Evolutionary conservation across 2,113 vertebrate genomes (phyloP).

Genomic region (Corythornis cristatus): DNA sequence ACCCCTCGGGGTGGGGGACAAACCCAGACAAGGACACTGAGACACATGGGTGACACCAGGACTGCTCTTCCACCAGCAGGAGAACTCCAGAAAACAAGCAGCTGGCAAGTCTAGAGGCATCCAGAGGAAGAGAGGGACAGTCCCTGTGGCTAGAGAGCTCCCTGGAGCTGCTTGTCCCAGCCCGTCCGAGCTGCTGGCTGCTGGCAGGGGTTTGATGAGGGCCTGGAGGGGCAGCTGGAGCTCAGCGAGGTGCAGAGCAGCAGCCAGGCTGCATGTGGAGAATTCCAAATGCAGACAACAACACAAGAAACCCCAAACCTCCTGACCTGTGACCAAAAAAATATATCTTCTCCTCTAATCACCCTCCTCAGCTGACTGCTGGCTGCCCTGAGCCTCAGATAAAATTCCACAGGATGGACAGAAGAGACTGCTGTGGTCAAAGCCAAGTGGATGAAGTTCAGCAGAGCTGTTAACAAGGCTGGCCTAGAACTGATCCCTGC

Average conservation of each 20-base stretch:
- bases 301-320: background rate
- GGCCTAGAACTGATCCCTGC: background rate
- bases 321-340: background rate
- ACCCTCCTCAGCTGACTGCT: background rate
- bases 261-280: accelerated
- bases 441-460: accelerated
- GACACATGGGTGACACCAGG: accelerated
- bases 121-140: accelerated
- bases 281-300: background rate
- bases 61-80: background rate
- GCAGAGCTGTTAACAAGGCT: background rate
- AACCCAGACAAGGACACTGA: background rate
- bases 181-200: accelerated
- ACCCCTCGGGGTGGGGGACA: background rate
- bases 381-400: background rate
- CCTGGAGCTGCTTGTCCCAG: background rate
- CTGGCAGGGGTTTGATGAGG: accelerated
- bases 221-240: background rate
- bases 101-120: background rate
- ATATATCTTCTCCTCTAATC: background rate
- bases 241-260: accelerated
- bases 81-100: accelerated
- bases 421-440: background rate
- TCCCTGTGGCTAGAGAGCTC: accelerated
- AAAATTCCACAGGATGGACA: accelerated